Evolutionary conservation across 2,113 vertebrate species (phyloP), one percentile per base, ranked within the genome.

Genomic region (Psilopsiagon aymara): DNA sequence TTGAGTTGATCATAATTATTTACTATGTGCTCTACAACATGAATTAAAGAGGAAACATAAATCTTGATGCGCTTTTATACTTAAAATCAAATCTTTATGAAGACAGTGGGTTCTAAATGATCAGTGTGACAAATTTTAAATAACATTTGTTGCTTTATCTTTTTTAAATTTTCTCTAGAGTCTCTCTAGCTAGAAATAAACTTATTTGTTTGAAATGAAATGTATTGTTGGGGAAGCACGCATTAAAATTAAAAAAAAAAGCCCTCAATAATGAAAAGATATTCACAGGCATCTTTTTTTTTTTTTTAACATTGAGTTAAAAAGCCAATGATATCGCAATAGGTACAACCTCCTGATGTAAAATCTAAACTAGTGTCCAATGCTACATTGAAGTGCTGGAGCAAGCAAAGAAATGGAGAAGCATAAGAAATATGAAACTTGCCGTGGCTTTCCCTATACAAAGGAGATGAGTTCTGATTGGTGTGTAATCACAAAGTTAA

Each of bases 401-500:
- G 96, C 77, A 86, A 91, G 85, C 52, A 69, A 90, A 83, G 84
- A 41, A 92, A 33, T 33, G 46, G 63, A 86, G 49, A 89, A 59
- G 71, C n/a, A 35, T 43, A 53, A 88, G 78, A 77, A 94, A 90
- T 63, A 88, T 35, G 35, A 33, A 60, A 88, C 63, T 86, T 85
- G 82, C 88, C 55, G 39, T 27, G 55, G 44, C 86, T 96, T 90
- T 82, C 95, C 92, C 81, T 63, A 90, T 88, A 94, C 85, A 96
- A 95, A 94, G 71, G 68, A 94, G 90, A 95, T 95, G 91, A 82
- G 75, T 91, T 97, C 93, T 97, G 96, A 97, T 92, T 96, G 97
- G 88, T 87, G 86, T 96, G 77, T 96, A 97, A 97, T 97, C 95
- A 97, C 62, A 75, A 91, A 97, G 90, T 94, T 96, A 97, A 98